Percentiles rank a stretch among this genome's conserved stretches.
phyloP scores from a whole-genome alignment of 2,888 invertebrate genomes.

The Euzophera pinguis region DNA sequence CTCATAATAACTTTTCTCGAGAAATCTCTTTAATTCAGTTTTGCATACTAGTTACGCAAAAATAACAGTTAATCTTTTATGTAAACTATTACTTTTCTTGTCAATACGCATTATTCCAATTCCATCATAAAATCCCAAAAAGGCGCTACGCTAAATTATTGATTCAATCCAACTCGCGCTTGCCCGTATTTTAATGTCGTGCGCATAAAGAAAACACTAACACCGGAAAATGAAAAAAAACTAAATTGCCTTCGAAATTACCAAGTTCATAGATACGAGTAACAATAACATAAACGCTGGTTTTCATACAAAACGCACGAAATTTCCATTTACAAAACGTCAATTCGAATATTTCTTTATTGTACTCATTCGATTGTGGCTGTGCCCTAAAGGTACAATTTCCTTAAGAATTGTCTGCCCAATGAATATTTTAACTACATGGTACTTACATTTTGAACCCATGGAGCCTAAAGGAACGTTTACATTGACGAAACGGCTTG shows the following conservation, averaged over 20 bases:
- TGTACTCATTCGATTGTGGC: neutral
- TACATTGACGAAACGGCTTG: neutral
- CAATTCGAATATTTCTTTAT: neutral
- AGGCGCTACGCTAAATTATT: no score
- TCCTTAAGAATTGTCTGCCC: neutral
- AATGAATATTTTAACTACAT: neutral
- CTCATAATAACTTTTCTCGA: no score
- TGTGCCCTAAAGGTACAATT: constrained; percentile 7
- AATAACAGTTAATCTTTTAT: no score
- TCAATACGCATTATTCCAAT: no score
- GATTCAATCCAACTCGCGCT: no score
- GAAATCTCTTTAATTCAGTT: no score
- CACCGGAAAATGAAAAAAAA: neutral
- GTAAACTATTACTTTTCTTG: no score
- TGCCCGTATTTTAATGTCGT: neutral
- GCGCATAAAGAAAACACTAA: no score
- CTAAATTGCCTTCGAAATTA: neutral
- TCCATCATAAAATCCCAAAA: no score
- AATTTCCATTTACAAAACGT: neutral
- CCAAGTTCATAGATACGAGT: neutral
- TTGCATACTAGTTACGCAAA: no score
- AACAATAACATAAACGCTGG: neutral
- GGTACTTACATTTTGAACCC: neutral
- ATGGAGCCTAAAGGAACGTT: neutral
- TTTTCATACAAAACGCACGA: neutral